Evolutionary conservation across 2,888 invertebrate genomes (phyloP).

Genomic region (Epinotia ramella): DNA sequence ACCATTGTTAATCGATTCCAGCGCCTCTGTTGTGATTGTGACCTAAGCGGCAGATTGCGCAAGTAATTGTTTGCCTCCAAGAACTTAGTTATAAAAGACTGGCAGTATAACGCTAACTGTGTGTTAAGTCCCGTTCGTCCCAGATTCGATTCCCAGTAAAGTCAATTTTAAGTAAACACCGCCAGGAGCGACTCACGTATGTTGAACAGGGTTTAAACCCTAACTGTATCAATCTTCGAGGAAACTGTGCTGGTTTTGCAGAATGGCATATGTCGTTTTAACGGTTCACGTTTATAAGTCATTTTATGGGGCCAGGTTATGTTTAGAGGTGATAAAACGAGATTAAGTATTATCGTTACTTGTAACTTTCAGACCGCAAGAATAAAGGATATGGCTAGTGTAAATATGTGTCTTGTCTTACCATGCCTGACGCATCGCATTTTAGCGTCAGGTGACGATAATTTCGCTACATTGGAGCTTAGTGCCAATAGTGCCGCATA

Average conservation of each 20-base stretch:
- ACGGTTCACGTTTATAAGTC: not conserved
- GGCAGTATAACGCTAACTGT: not conserved
- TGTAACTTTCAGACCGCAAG: not conserved
- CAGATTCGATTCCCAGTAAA: constrained; percentile 33
- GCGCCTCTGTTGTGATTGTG: too few relatives aligned
- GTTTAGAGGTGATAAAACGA: constrained; percentile 5
- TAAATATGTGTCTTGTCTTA: not conserved
- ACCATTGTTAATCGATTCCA: too few relatives aligned
- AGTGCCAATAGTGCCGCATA: too few relatives aligned
- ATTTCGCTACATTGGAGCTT: too few relatives aligned
- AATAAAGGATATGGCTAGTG: not conserved
- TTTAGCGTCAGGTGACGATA: too few relatives aligned
- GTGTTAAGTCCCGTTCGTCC: constrained; percentile 31
- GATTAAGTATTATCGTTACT: constrained; percentile 4
- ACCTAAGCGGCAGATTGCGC: too few relatives aligned
- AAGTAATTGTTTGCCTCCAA: not conserved
- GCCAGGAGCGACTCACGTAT: constrained; percentile 13
- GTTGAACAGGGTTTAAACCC: constrained; percentile 15
- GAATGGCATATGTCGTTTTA: not conserved
- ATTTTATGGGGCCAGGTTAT: not conserved
- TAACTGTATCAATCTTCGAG: constrained; percentile 28
- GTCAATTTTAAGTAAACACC: constrained; percentile 34
- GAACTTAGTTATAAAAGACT: constrained; percentile 6
- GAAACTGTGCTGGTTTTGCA: not conserved
- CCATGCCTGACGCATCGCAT: too few relatives aligned